Base-by-base conservation (phyloP, 2,888 invertebrate species). In the Drosophila leonis region DNA sequence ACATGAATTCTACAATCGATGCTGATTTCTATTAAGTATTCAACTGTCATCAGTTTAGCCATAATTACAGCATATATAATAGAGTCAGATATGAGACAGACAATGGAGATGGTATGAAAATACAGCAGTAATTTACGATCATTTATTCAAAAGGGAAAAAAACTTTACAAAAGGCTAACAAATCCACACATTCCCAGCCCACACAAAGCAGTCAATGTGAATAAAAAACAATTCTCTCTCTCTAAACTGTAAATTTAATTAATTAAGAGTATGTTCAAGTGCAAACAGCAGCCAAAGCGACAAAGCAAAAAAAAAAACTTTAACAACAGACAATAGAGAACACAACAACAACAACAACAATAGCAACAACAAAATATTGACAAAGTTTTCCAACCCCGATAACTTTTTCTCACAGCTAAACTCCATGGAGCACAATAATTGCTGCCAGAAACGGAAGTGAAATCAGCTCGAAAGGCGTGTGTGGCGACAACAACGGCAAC, bases 231-330 rank as follows among this genome's bases (percentile, higher is more conserved):
- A 13, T 44, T 44, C 44, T 29, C 48, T 29, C n/a, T 48, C 27
- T 42, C 62, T 56, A 70, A 66, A 77, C 52, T 64, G 66, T 60
- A 79, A 80, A 79, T 79, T 80, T 70, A 73, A 79, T 79, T 79
- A 80, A 79, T 79, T 77, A 79, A 70, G 69, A 70, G 35, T 68
- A 69, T 80, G 65, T 73, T 70, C 62, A 77, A 70, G 73, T 70
- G 69, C 72, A 82, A 62, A 37, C 42, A 54, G 18, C 62, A 54
- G 65, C 49, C 61, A 44, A 41, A 44, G 24, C 51, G n/a, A 57
- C 54, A 62, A 65, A 37, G 52, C 61, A 44, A 61, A 44, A 55
- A 61, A 78, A 80, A 55, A 61, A 78, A 80, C 80, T 78, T 75
- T 62, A 52, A 44, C 64, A 54, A 33, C 63, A 78, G 70, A 79